These are phyloP conservation scores for Eclectus roratus DNA, from an alignment of 2,113 vertebrate genomes.

Conservation along the genomic window DNA sequence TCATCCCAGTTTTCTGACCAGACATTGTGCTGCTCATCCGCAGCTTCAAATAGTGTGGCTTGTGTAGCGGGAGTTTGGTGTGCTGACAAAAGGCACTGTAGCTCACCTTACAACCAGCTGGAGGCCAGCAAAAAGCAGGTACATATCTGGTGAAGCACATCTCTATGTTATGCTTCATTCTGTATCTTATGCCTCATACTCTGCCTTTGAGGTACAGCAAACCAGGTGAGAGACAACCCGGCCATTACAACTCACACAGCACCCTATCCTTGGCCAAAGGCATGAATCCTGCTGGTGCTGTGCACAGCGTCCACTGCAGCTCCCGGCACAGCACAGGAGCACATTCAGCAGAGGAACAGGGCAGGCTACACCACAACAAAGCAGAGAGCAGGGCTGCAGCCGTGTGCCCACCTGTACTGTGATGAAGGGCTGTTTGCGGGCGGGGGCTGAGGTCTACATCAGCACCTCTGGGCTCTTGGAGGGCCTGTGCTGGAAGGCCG, in stretches of 20 bases:
- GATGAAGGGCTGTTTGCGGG: background rate
- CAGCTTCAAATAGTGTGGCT: background rate
- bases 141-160: background rate
- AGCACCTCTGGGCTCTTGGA: background rate
- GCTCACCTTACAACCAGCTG: background rate
- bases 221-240: background rate
- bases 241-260: background rate
- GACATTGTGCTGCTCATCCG: background rate
- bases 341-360: background rate
- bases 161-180: background rate
- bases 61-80: background rate
- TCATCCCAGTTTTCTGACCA: background rate
- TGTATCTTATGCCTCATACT: background rate
- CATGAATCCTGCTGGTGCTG: background rate
- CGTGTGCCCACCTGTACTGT: fast-evolving
- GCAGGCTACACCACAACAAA: background rate
- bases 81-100: background rate
- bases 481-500: too few species aligned
- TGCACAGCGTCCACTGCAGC: background rate
- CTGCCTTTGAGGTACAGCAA: background rate
- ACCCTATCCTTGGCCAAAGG: background rate
- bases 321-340: background rate
- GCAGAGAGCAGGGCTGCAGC: background rate
- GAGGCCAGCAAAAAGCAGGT: background rate
- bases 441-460: background rate